These are phyloP conservation scores for Arvicola amphibius DNA, from an alignment of 2,797 vertebrate species.

Conservation along the genomic window DNA sequence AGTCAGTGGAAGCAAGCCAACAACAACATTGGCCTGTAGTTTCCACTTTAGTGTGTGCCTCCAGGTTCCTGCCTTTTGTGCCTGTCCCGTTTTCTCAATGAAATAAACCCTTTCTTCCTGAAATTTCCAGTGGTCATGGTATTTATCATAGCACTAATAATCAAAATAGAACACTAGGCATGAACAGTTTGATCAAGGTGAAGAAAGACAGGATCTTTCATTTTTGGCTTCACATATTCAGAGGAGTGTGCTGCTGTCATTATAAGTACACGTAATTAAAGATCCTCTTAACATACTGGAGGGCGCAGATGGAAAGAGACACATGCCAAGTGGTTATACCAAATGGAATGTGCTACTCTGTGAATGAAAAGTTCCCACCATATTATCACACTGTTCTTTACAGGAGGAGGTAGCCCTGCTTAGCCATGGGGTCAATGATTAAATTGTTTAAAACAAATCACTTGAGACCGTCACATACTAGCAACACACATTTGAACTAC, in stretches of 20 bases:
- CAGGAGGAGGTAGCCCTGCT: neutral
- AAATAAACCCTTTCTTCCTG: neutral
- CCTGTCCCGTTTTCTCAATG: neutral
- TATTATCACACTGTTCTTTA: neutral
- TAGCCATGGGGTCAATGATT: neutral
- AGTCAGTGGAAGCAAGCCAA: neutral
- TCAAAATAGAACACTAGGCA: neutral
- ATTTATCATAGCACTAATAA: neutral
- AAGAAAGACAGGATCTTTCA: neutral
- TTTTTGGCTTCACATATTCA: neutral
- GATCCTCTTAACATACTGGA: neutral
- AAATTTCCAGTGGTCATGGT: neutral
- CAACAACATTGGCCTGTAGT: neutral
- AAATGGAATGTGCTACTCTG: neutral
- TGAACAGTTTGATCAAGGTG: neutral
- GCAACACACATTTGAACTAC: neutral
- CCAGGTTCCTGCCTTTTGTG: neutral
- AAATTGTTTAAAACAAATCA: neutral
- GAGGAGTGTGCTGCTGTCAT: neutral
- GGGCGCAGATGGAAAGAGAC: neutral
- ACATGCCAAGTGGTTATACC: neutral
- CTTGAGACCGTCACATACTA: neutral
- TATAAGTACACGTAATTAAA: neutral
- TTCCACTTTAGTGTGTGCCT: too few species aligned
- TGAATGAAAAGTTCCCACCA: neutral